These are phyloP conservation scores for Anolis apletophallus DNA, from an alignment of 2,797 vertebrate species.

Conservation along the genomic window DNA sequence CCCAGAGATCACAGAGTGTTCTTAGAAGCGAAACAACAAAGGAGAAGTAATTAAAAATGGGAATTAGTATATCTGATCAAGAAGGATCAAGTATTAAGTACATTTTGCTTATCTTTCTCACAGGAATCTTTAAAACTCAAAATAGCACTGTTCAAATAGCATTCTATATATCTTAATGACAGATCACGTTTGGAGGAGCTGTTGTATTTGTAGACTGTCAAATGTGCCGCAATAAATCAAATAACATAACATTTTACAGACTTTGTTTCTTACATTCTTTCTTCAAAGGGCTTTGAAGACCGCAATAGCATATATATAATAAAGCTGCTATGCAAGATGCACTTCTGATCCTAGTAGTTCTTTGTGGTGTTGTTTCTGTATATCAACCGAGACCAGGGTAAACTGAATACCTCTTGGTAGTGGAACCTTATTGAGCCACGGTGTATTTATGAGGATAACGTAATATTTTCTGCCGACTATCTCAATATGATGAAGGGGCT, in stretches of 20 bases:
- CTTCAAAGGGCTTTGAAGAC: neutral
- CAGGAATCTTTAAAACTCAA: neutral
- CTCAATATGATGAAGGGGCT: neutral
- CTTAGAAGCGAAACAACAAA: too few species aligned
- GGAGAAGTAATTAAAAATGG: too few species aligned
- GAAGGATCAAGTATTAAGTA: too few species aligned
- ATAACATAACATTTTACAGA: neutral
- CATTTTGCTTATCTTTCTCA: neutral
- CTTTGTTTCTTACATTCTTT: neutral
- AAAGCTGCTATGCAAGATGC: too few species aligned
- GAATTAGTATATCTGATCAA: too few species aligned
- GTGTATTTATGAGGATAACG: neutral
- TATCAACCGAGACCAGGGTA: neutral
- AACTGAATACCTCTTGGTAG: neutral
- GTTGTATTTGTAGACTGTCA: neutral
- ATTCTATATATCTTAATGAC: neutral
- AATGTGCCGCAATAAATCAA: neutral
- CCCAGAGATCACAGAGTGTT: too few species aligned
- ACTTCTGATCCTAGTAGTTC: neutral
- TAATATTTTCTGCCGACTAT: neutral
- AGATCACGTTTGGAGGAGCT: neutral
- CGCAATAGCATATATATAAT: too few species aligned
- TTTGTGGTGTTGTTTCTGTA: neutral
- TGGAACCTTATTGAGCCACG: neutral
- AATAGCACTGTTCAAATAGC: neutral